A percentile compares a stretch with the other conserved stretches of the same genome.
Evolutionary conservation across 2,888 invertebrate species (phyloP).

Genomic region (Trachelus tabidus): DNA sequence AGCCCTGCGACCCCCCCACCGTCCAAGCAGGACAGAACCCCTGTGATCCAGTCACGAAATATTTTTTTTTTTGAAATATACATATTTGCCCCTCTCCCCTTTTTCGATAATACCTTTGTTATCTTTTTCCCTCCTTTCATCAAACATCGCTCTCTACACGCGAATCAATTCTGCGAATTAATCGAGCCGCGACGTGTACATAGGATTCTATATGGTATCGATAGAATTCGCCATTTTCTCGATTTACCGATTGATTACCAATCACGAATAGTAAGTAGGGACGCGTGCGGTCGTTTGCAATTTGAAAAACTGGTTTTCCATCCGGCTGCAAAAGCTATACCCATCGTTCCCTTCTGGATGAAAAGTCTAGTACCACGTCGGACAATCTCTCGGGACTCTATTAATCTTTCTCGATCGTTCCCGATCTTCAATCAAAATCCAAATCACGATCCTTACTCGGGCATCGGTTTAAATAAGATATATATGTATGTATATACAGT

Average conservation of each 20-base stretch:
- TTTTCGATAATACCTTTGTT: constrained; percentile 10
- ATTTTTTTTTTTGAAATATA: constrained; percentile 30
- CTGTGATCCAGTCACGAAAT: constrained; percentile 35
- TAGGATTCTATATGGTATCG: background rate
- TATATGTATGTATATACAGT: background rate
- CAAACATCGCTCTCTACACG: constrained; percentile 4
- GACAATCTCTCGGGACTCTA: background rate
- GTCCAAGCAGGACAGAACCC: background rate
- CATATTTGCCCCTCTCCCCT: constrained; percentile 20
- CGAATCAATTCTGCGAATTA: constrained; percentile 4
- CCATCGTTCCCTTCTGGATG: background rate
- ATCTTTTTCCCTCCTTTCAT: constrained; percentile 7
- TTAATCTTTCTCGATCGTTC: background rate
- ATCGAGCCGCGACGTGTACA: constrained; percentile 5
- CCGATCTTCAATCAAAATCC: background rate
- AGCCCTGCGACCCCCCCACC: constrained; percentile 38
- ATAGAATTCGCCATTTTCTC: background rate
- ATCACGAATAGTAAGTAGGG: background rate
- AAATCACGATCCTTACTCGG: background rate
- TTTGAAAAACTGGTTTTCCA: background rate
- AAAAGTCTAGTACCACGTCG: background rate
- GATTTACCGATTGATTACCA: background rate
- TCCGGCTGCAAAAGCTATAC: background rate
- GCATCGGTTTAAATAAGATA: too few species aligned
- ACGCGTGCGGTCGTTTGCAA: background rate